Conservation (phyloP, 2,113 vertebrate genomes). For the Brienomyrus longianalis region DNA sequence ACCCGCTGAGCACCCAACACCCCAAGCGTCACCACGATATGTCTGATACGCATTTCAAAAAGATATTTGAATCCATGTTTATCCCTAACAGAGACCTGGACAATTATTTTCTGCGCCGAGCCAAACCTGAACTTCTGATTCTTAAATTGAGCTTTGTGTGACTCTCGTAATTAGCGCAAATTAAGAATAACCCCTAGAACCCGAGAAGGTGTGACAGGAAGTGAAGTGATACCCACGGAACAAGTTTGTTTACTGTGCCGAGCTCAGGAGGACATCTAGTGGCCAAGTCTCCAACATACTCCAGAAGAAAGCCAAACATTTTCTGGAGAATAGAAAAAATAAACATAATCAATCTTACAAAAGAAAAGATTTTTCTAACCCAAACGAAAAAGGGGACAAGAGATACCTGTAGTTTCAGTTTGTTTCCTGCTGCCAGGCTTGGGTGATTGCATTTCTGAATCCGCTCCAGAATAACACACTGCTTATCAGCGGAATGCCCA, state of each 20-base stretch:
- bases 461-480: conserved; percentile 77
- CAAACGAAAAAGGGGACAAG: background rate
- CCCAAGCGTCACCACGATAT: background rate
- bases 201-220: background rate
- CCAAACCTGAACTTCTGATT: background rate
- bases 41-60: background rate
- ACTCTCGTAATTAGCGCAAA: background rate
- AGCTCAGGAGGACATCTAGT: conserved; percentile 66
- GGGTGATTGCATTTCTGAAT: conserved; percentile 85
- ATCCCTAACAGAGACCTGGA: background rate
- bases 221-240: conserved; percentile 67
- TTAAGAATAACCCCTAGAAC: background rate
- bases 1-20: background rate
- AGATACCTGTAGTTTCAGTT: conserved; percentile 76
- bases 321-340: conserved; percentile 60
- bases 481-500: conserved; percentile 67
- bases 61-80: background rate
- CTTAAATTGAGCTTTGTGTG: background rate
- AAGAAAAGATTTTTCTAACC: background rate
- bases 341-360: background rate
- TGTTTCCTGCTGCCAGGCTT: conserved; percentile 81
- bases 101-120: background rate
- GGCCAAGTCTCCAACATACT: conserved; percentile 78
- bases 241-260: conserved; percentile 64
- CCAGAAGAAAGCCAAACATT: conserved; percentile 80